Percentiles rank a stretch among this genome's conserved stretches.
These are phyloP conservation scores for Megaceryle torquata DNA, from an alignment of 2,113 vertebrate genomes.

Conservation along the genomic window DNA sequence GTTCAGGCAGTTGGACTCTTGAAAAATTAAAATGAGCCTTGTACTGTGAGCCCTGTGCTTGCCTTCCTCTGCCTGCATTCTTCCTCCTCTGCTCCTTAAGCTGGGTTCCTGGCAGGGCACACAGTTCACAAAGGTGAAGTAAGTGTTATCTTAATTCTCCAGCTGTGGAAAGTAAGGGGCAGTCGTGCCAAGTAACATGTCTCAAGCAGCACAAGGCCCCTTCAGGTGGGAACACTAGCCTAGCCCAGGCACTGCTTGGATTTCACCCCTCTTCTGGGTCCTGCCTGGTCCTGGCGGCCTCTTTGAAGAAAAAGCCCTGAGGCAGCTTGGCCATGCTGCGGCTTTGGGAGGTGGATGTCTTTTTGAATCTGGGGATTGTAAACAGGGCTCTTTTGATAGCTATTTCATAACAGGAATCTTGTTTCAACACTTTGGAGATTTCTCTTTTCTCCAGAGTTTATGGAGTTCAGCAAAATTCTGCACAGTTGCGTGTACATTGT, in stretches of 20 bases:
- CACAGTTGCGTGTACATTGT: background rate
- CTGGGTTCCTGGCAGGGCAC: background rate
- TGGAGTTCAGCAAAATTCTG: slow-evolving; percentile 30
- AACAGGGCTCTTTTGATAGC: background rate
- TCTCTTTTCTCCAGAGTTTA: background rate
- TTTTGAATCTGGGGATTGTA: background rate
- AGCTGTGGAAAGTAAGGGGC: background rate
- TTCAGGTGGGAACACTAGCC: background rate
- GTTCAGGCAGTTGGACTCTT: background rate
- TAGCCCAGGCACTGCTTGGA: background rate
- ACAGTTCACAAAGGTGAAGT: background rate
- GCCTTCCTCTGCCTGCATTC: background rate
- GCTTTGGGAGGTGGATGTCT: background rate
- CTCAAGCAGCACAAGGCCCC: background rate
- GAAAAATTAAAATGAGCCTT: background rate
- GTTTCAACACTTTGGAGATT: slow-evolving; percentile 39
- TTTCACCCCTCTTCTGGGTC: background rate
- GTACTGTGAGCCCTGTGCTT: background rate
- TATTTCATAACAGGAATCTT: slow-evolving; percentile 45
- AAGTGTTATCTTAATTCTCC: background rate
- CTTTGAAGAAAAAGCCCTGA: background rate
- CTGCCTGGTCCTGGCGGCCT: accelerated
- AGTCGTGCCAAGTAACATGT: accelerated
- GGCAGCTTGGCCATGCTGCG: background rate
- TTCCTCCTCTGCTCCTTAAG: background rate